phyloP scores from a whole-genome alignment of 2,113 vertebrate genomes.

The Dolichotis patagonum region DNA sequence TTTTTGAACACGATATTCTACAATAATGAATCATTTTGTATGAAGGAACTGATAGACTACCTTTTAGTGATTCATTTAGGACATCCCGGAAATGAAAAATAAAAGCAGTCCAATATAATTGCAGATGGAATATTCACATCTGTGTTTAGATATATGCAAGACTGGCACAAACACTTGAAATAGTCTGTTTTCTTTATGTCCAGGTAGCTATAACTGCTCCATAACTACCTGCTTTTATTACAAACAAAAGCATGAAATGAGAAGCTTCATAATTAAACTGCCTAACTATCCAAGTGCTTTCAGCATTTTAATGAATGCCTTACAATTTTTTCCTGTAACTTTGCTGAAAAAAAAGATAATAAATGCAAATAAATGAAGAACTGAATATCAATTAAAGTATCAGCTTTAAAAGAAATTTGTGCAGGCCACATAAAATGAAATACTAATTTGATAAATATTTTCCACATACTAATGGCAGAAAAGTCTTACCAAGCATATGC shows the following conservation, averaged over 20 bases:
- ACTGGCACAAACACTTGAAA: not conserved
- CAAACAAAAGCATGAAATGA: constrained; percentile 55
- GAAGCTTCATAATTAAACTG: constrained; percentile 63
- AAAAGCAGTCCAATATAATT: constrained; percentile 73
- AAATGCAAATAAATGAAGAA: constrained; percentile 31
- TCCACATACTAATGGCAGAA: not conserved
- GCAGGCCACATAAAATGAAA: not conserved
- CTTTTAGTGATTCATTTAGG: constrained; percentile 59
- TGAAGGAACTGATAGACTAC: constrained; percentile 55
- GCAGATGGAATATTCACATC: constrained; percentile 27
- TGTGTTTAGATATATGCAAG: constrained; percentile 42
- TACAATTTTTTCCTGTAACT: not conserved
- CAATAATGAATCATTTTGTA: constrained; percentile 63
- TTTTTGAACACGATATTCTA: constrained; percentile 54
- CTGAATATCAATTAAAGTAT: not conserved
- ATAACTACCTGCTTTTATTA: constrained; percentile 37
- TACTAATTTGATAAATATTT: not conserved
- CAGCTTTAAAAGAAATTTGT: not conserved
- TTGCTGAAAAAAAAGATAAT: not conserved
- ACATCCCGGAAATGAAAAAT: constrained; percentile 60
- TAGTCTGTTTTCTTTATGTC: constrained; percentile 6
- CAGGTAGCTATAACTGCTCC: constrained; percentile 24
- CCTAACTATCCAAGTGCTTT: constrained; percentile 20
- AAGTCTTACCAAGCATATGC: not conserved
- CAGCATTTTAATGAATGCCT: not conserved